Evolutionary conservation across 2,888 invertebrate species (phyloP).

Genomic region (Criorhina ranunculi): DNA sequence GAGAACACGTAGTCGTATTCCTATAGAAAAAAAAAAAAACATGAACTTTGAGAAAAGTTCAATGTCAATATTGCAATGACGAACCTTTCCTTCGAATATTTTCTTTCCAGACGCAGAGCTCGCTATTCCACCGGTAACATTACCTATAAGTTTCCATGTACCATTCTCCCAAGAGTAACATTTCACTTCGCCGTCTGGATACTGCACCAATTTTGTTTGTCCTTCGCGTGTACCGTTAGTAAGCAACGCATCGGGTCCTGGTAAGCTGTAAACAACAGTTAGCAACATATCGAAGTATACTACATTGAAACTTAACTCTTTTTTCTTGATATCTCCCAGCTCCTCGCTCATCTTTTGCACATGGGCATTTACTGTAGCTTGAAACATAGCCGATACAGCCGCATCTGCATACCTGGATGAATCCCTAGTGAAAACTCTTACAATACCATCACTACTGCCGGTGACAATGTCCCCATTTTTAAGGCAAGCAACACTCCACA

Average conservation of each 20-base stretch:
- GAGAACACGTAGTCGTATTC: conserved; percentile 98
- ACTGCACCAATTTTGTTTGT: conserved; percentile 93
- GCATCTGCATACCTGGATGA: conserved; percentile 89
- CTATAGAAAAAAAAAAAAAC: conserved; percentile 68
- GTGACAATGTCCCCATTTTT: conserved; percentile 95
- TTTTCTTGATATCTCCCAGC: conserved; percentile 93
- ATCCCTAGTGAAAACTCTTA: conserved; percentile 93
- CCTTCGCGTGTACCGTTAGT: conserved; percentile 92
- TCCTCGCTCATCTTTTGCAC: conserved; percentile 88
- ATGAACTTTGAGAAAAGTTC: neutral
- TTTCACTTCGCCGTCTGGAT: conserved; percentile 89
- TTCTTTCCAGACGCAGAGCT: conserved; percentile 90
- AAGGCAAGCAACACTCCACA: conserved; percentile 94
- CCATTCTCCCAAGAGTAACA: conserved; percentile 91
- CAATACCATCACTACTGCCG: conserved; percentile 94
- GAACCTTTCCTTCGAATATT: conserved; percentile 90
- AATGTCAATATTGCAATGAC: conserved; percentile 19
- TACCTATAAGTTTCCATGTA: conserved; percentile 94
- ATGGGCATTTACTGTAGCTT: conserved; percentile 89
- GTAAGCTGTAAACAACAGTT: conserved; percentile 86
- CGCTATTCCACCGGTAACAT: conserved; percentile 92
- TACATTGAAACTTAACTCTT: conserved; percentile 87
- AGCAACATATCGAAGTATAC: neutral
- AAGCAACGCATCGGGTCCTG: conserved; percentile 91
- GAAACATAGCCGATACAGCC: conserved; percentile 87